Evolutionary conservation across 1,140 invertebrate genomes (phyloP), one percentile per base, ranked within the genome.

Genomic region (Pseudobourletiella spinata): DNA sequence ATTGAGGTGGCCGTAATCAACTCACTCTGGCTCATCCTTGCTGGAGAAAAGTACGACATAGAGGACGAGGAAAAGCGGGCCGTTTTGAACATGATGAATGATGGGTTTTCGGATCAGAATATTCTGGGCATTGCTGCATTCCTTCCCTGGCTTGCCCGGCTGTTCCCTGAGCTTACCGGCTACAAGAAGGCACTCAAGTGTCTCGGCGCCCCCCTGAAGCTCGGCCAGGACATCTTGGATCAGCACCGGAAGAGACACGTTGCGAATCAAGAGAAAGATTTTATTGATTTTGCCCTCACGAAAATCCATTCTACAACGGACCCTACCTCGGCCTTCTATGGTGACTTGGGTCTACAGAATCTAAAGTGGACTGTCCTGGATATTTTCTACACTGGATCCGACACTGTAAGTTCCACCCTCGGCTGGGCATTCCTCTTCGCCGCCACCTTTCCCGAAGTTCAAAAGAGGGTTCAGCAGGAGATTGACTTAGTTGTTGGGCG

Each of bases 21-120:
- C 68, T 87, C 87, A 0, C 74, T 94, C 0, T 94, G 90, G 87
- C 82, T 79, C 51, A 88, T 94, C 83, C 82, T 93, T 75, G 87
- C 90, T 2, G 39, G 60, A 30, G 60, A 62, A 48, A 76, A 83
- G 68, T 83, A 77, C 35, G 64, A 69, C 46, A 66, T 69, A 25
- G 62, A 64, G 15, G 67, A 69, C 35, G 64, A 64, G 15, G 20
- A 29, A 8, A 69, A 69, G 24, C 44, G 43, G 18, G 14, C 35
- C 15, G 43, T 69, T 8, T 43, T 57, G 2, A 44, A 42, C 16
- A 61, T 64, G 20, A 54, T 69, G 30, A 22, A 57, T 0, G 62
- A 69, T 57, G 67, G 64, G 32, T 43, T 69, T 26, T 56, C 61
- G 2, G 64, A 65, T 30, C 67, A 69, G 29, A 69, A 69, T 52